phyloP scores from a whole-genome alignment of 2,797 vertebrate species.

The Champsocephalus gunnari region DNA sequence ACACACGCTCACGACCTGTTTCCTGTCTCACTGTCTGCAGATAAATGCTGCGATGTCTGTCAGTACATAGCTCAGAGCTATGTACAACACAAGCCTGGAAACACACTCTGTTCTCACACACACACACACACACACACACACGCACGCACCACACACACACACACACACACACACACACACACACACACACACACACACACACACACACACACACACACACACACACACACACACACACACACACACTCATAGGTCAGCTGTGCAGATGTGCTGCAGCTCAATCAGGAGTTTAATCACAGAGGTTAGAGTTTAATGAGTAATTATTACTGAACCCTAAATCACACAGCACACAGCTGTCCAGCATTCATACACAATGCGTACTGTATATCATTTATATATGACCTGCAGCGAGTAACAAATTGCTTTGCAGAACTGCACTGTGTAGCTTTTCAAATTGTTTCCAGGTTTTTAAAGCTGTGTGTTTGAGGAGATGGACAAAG shows the following conservation, averaged over 20 bases:
- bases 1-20: slow-evolving; percentile 6
- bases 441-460: slow-evolving; percentile 40
- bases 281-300: slow-evolving; percentile 75
- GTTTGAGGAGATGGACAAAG: slow-evolving; percentile 21
- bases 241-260: slow-evolving; percentile 29
- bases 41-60: slow-evolving; percentile 46
- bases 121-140: slow-evolving; percentile 4
- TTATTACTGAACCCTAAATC: slow-evolving; percentile 73
- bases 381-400: slow-evolving; percentile 36
- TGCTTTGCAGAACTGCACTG: slow-evolving; percentile 11
- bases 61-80: slow-evolving; percentile 65
- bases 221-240: background rate
- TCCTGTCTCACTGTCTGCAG: slow-evolving; percentile 36
- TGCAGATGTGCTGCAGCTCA: slow-evolving; percentile 65
- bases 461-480: slow-evolving; percentile 36
- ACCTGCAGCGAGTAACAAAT: slow-evolving; percentile 53
- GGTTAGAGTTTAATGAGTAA: slow-evolving; percentile 75
- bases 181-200: background rate
- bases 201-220: background rate
- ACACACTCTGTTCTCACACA: background rate
- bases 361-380: slow-evolving; percentile 27
- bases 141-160: slow-evolving; percentile 4
- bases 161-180: slow-evolving; percentile 11
- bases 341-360: slow-evolving; percentile 61
- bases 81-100: slow-evolving; percentile 3